These are phyloP conservation scores for Eulemur coronatus DNA, from an alignment of 2,797 vertebrate genomes.

Conservation along the genomic window DNA sequence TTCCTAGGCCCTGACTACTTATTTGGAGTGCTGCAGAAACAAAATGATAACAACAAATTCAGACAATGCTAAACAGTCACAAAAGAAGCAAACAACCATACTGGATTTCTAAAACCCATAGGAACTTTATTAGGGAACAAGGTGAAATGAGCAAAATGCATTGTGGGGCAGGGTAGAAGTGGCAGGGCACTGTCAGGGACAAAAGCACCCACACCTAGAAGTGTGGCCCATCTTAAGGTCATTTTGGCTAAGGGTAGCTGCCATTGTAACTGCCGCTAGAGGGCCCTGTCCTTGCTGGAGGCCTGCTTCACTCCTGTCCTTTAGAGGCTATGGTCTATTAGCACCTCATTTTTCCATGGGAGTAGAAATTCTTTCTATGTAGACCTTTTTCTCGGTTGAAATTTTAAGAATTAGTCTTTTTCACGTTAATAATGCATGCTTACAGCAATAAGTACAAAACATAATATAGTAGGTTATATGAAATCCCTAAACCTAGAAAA, in stretches of 20 bases:
- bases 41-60: slow-evolving; percentile 11
- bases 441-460: neutral
- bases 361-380: neutral
- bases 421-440: neutral
- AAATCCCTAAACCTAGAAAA: slow-evolving; percentile 17
- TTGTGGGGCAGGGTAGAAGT: neutral
- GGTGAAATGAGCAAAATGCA: neutral
- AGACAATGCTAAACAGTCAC: neutral
- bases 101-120: neutral
- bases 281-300: neutral
- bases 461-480: neutral
- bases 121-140: neutral
- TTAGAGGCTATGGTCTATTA: neutral
- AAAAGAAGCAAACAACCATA: neutral
- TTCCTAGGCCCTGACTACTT: neutral
- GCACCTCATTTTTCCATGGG: neutral
- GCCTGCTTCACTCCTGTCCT: neutral
- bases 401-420: neutral
- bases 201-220: neutral
- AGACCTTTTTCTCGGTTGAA: neutral
- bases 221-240: neutral
- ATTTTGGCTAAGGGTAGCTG: neutral
- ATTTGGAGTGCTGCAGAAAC: neutral
- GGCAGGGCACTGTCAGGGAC: slow-evolving; percentile 1
- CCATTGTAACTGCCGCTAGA: neutral